Conservation (phyloP, 1,140 invertebrate genomes). For the Campodea augens region DNA sequence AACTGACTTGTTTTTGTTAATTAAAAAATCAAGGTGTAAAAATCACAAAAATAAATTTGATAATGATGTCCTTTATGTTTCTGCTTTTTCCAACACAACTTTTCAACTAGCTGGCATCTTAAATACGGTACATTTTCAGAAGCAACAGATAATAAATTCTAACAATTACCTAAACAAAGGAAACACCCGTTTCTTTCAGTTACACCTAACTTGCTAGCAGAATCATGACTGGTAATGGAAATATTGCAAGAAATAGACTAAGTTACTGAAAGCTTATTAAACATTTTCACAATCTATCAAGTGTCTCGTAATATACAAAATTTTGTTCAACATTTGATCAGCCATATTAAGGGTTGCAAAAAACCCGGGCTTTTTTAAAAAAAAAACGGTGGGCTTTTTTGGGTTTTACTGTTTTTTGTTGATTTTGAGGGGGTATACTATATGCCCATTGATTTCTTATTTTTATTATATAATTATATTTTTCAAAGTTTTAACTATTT, state of each 20-base stretch:
- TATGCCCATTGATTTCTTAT: slow-evolving; percentile 44
- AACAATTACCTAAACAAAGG: too few relatives aligned
- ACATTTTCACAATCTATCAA: background rate
- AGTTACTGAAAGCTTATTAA: background rate
- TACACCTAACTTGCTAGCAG: background rate
- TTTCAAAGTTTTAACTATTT: too few relatives aligned
- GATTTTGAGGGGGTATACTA: slow-evolving; percentile 44
- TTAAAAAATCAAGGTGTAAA: too few relatives aligned
- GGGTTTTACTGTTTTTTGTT: slow-evolving; percentile 66
- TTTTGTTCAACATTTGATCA: too few relatives aligned
- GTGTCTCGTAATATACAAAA: background rate
- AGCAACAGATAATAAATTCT: too few relatives aligned
- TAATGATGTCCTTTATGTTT: too few relatives aligned
- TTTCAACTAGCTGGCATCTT: too few relatives aligned
- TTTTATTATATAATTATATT: too few relatives aligned
- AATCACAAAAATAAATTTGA: too few relatives aligned
- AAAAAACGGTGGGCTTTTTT: slow-evolving; percentile 87
- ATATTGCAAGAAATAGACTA: background rate
- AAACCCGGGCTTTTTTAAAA: slow-evolving; percentile 86
- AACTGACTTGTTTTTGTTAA: too few relatives aligned
- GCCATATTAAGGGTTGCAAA: slow-evolving; percentile 88
- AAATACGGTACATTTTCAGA: too few relatives aligned
- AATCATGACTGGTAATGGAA: background rate
- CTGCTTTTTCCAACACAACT: too few relatives aligned
- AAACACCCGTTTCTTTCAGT: background rate